phyloP scores from a whole-genome alignment of 2,797 vertebrate genomes.

The Trachurus trachurus region DNA sequence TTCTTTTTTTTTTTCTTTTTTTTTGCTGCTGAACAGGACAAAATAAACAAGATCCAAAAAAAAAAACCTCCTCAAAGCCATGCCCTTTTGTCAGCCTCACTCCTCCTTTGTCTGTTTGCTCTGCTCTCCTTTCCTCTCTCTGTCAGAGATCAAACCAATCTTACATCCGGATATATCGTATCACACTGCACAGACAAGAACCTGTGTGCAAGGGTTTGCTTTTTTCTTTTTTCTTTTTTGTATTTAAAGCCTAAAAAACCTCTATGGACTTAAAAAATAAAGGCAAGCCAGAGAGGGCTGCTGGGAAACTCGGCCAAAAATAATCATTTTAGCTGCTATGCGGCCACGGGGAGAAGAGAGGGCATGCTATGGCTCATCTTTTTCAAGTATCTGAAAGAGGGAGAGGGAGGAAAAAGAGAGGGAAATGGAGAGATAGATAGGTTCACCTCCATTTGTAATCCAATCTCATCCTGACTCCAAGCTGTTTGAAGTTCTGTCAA shows the following conservation, averaged over 20 bases:
- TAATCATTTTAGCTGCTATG: conserved; percentile 63
- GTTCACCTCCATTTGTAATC: conserved; percentile 79
- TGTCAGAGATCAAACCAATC: conserved; percentile 57
- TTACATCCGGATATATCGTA: conserved; percentile 14
- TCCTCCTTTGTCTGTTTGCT: conserved; percentile 28
- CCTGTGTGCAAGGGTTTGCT: conserved; percentile 22
- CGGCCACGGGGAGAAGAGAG: conserved; percentile 25
- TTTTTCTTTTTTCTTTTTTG: neutral
- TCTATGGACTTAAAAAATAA: conserved; percentile 53
- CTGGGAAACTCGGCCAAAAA: conserved; percentile 67
- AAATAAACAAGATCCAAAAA: conserved; percentile 62
- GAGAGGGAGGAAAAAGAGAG: conserved; percentile 26
- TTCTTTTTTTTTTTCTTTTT: conserved; percentile 72
- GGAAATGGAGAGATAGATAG: conserved; percentile 54
- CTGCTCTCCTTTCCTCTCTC: conserved; percentile 16
- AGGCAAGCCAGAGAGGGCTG: conserved; percentile 53
- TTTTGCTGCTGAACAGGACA: conserved; percentile 79
- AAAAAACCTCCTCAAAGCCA: conserved; percentile 44
- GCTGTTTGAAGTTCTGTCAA: conserved; percentile 88
- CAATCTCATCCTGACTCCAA: conserved; percentile 81
- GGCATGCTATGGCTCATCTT: conserved; percentile 67
- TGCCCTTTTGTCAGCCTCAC: conserved; percentile 41
- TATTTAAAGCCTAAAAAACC: conserved; percentile 47
- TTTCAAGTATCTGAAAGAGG: conserved; percentile 60
- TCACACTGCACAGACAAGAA: conserved; percentile 8